Conservation (phyloP, 2,888 invertebrate genomes). For the Cetonia aurata region DNA sequence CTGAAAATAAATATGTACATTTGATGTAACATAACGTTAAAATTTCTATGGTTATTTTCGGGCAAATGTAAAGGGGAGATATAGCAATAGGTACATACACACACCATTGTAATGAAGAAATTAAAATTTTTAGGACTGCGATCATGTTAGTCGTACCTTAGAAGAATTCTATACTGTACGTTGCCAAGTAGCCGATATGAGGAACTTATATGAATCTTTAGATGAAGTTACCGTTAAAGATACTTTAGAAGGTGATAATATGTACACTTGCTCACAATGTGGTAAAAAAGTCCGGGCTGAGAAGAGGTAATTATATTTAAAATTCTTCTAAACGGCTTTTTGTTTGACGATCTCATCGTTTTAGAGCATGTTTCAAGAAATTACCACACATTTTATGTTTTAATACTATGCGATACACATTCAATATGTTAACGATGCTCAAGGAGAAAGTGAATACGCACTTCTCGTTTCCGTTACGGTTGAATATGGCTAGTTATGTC, state of each 20-base stretch:
- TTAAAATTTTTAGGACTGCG: slow-evolving; percentile 78
- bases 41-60: no score
- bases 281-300: slow-evolving; percentile 96
- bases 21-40: no score
- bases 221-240: slow-evolving; percentile 98
- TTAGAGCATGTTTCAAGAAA: slow-evolving; percentile 92
- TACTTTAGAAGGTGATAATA: slow-evolving; percentile 96
- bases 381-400: slow-evolving; percentile 94
- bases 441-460: slow-evolving; percentile 98
- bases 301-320: slow-evolving; percentile 74
- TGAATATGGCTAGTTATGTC: slow-evolving; percentile 96
- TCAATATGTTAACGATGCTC: slow-evolving; percentile 97
- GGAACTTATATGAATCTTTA: slow-evolving; percentile 92
- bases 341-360: slow-evolving; percentile 7
- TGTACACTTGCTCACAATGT: slow-evolving; percentile 97
- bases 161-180: slow-evolving; percentile 98
- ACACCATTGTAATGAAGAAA: not conserved
- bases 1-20: no score
- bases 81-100: not conserved
- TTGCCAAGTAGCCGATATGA: slow-evolving; percentile 97
- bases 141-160: slow-evolving; percentile 92
- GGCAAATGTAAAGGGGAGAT: no score
- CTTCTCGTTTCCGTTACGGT: slow-evolving; percentile 92
- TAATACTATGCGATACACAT: slow-evolving; percentile 97
- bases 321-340: not conserved